phyloP scores from a whole-genome alignment of 2,888 invertebrate genomes.

The Coelinius sp. region DNA sequence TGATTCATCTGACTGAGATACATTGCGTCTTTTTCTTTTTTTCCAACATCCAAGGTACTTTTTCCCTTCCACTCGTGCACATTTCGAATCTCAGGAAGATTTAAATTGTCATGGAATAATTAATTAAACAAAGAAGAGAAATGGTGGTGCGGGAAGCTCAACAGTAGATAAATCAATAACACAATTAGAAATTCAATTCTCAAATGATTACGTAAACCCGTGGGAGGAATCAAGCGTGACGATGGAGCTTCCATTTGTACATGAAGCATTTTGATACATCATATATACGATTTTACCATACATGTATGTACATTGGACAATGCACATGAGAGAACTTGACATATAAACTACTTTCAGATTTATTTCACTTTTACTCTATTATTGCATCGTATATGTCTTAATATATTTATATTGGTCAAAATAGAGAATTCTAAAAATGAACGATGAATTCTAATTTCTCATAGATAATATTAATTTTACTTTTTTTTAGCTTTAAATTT shows the following conservation, averaged over 20 bases:
- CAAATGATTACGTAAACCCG: not conserved
- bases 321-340: constrained; percentile 42
- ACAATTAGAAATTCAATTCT: not conserved
- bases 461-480: not conserved
- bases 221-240: constrained; percentile 8
- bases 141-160: constrained; percentile 19
- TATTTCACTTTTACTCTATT: constrained; percentile 1
- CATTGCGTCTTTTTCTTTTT: not conserved
- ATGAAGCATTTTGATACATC: constrained; percentile 18
- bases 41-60: not conserved
- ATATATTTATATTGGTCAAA: constrained; percentile 44
- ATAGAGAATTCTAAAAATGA: constrained; percentile 25
- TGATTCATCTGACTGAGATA: too few species aligned
- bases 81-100: not conserved
- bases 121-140: too few species aligned
- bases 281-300: constrained; percentile 33
- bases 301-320: constrained; percentile 42
- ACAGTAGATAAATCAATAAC: constrained; percentile 7
- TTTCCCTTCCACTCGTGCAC: not conserved
- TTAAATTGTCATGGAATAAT: not conserved
- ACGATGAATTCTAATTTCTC: not conserved
- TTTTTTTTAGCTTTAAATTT: not conserved
- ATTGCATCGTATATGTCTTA: not conserved
- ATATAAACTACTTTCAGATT: constrained; percentile 41
- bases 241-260: constrained; percentile 28